Percentiles rank a stretch among this genome's conserved stretches.
phyloP scores from a whole-genome alignment of 2,113 vertebrate species.

The Diadophis punctatus region DNA sequence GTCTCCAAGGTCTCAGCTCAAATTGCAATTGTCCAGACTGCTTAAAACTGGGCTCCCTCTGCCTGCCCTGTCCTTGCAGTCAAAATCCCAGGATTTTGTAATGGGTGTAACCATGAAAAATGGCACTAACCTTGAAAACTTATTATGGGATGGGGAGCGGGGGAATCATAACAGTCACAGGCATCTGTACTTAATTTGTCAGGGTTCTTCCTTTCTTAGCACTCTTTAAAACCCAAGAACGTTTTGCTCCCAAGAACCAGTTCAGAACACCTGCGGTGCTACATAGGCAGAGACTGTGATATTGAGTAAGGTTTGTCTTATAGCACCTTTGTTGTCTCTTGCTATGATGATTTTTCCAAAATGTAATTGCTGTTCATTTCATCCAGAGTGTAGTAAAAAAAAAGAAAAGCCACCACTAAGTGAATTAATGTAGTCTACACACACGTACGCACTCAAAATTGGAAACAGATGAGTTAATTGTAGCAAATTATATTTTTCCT shows the following conservation, averaged over 20 bases:
- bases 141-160: background rate
- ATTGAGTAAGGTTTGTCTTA: background rate
- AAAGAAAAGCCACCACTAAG: background rate
- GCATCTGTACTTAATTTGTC: background rate
- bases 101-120: background rate
- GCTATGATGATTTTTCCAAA: background rate
- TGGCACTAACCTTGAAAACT: background rate
- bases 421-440: background rate
- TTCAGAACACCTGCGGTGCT: background rate
- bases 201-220: background rate
- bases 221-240: background rate
- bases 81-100: background rate
- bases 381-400: background rate
- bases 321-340: background rate
- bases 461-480: background rate
- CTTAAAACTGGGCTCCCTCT: background rate
- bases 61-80: background rate
- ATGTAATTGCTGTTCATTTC: background rate
- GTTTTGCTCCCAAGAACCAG: background rate
- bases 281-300: background rate
- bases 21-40: background rate
- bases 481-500: background rate
- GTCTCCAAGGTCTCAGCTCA: background rate
- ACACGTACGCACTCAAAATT: background rate
- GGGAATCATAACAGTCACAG: background rate